These are phyloP conservation scores for Odontophorus gujanensis DNA, from an alignment of 2,113 vertebrate species.

Conservation along the genomic window DNA sequence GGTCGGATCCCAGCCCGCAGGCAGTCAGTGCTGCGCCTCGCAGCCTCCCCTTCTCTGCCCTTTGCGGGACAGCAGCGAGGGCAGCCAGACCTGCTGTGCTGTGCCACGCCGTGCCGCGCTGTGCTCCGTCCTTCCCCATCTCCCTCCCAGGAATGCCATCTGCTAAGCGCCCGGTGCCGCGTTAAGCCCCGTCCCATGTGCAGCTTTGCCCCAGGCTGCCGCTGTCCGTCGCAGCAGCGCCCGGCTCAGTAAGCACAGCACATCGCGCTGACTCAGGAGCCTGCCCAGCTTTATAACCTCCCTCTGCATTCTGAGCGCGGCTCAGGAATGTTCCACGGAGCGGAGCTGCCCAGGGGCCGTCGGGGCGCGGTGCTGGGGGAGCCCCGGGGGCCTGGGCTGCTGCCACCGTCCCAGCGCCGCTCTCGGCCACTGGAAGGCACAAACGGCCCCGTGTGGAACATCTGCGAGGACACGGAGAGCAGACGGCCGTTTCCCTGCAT, in stretches of 20 bases:
- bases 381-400: fast-evolving
- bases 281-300: neutral
- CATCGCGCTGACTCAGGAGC: neutral
- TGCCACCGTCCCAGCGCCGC: neutral
- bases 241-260: neutral
- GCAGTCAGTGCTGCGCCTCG: neutral
- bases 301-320: neutral
- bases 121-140: neutral
- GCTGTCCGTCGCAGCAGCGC: neutral
- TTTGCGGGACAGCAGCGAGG: too few relatives aligned
- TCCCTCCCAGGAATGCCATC: constrained; percentile 27
- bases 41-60: neutral
- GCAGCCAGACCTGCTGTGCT: neutral
- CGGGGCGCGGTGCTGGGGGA: neutral
- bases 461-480: neutral
- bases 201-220: neutral
- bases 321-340: neutral
- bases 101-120: neutral
- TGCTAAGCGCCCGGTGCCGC: neutral
- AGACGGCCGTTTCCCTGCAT: neutral
- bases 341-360: too few relatives aligned
- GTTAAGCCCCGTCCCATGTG: neutral
- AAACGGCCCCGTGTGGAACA: neutral
- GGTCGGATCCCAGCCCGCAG: fast-evolving
- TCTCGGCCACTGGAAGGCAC: neutral